Conservation (phyloP, 2,113 vertebrate species). For the Rhynchomys soricoides region DNA sequence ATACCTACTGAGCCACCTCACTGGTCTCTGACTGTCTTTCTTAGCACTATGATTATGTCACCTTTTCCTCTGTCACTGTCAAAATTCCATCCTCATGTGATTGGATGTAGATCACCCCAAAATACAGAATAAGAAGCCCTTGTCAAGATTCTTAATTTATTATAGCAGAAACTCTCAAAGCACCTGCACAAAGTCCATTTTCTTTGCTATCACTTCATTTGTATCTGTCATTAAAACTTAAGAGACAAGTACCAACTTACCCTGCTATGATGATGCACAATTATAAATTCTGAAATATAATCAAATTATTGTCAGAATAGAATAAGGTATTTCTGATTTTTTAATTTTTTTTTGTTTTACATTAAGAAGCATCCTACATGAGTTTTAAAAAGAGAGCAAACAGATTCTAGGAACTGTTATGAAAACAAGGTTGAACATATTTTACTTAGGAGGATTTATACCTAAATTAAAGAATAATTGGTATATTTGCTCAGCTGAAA, state of each 20-base stretch:
- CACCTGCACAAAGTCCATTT: neutral
- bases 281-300: constrained; percentile 8
- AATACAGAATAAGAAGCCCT: neutral
- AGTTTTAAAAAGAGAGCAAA: neutral
- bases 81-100: neutral
- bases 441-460: constrained; percentile 26
- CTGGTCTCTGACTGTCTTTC: neutral
- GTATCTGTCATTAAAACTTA: neutral
- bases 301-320: constrained; percentile 16
- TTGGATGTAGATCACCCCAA: neutral
- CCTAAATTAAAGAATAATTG: neutral
- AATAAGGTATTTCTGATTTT: neutral
- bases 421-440: neutral
- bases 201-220: neutral
- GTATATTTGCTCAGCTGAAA: neutral
- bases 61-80: neutral
- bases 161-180: neutral
- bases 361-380: constrained; percentile 18
- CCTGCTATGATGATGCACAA: neutral
- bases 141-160: neutral
- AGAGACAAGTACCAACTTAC: neutral
- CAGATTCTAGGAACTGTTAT: neutral
- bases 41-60: neutral
- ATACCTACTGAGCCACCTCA: neutral
- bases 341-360: neutral